These are phyloP conservation scores for Scalopus aquaticus DNA, from an alignment of 2,113 vertebrate genomes.

Conservation along the genomic window DNA sequence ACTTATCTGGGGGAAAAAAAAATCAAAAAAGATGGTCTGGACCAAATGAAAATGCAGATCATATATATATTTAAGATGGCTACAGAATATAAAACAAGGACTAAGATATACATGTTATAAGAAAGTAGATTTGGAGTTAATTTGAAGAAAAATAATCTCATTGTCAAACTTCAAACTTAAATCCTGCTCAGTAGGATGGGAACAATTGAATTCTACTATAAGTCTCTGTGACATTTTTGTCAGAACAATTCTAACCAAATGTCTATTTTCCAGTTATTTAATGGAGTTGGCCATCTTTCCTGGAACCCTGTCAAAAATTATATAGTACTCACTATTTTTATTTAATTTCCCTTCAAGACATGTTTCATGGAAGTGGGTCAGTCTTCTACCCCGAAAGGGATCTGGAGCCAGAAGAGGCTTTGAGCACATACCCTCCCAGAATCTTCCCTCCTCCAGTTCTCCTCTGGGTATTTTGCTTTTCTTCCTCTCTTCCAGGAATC, in stretches of 20 bases:
- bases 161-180: background rate
- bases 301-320: background rate
- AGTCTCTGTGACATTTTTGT: background rate
- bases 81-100: background rate
- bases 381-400: background rate
- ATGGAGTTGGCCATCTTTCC: background rate
- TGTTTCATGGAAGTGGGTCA: background rate
- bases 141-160: background rate
- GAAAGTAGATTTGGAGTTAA: background rate
- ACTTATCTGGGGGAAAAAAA: background rate
- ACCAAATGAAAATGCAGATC: background rate
- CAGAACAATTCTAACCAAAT: background rate
- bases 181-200: background rate
- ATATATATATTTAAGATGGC: background rate
- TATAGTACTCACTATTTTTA: background rate
- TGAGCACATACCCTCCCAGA: background rate
- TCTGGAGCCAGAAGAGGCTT: background rate
- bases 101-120: background rate
- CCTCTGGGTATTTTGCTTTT: background rate
- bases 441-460: background rate
- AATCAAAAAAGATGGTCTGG: background rate
- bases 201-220: background rate
- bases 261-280: background rate
- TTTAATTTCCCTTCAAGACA: background rate
- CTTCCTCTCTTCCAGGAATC: background rate